Evolutionary conservation across 53 echinoderm and acorn worm species (phyloP).

Genomic region (Stichopus horrens): DNA sequence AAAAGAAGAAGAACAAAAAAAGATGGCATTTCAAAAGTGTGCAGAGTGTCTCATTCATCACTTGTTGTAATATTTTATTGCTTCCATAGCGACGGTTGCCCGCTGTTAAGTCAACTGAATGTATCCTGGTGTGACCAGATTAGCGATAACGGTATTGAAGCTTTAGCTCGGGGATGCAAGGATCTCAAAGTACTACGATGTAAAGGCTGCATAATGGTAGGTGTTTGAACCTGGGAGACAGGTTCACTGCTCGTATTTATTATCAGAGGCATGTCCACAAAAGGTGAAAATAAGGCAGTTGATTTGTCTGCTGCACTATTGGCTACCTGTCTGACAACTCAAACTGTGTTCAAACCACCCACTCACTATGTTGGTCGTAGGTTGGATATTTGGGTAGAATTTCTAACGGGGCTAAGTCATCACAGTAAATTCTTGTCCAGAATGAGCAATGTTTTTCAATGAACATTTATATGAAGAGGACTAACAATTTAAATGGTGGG

Average conservation of each 20-base stretch:
- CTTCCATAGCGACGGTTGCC: constrained; percentile 81
- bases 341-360: too few species aligned
- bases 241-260: background rate
- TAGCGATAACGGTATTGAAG: constrained; percentile 91
- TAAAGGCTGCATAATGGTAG: constrained; percentile 90
- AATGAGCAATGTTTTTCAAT: too few species aligned
- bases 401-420: background rate
- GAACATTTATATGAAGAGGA: too few species aligned
- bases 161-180: constrained; percentile 80
- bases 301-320: too few species aligned
- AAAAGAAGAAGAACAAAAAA: too few species aligned
- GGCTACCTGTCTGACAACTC: too few species aligned
- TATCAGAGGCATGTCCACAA: background rate
- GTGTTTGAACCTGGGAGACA: constrained; percentile 4
- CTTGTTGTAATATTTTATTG: background rate
- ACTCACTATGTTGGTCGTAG: background rate
- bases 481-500: too few species aligned
- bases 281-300: too few species aligned
- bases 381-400: background rate
- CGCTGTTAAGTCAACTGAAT: constrained; percentile 71
- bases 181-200: constrained; percentile 86
- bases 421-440: background rate
- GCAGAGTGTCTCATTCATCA: too few species aligned
- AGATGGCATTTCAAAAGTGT: too few species aligned
- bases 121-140: constrained; percentile 96